Conservation (phyloP, 2,888 invertebrate genomes). For the Neuroscelio doddi region DNA sequence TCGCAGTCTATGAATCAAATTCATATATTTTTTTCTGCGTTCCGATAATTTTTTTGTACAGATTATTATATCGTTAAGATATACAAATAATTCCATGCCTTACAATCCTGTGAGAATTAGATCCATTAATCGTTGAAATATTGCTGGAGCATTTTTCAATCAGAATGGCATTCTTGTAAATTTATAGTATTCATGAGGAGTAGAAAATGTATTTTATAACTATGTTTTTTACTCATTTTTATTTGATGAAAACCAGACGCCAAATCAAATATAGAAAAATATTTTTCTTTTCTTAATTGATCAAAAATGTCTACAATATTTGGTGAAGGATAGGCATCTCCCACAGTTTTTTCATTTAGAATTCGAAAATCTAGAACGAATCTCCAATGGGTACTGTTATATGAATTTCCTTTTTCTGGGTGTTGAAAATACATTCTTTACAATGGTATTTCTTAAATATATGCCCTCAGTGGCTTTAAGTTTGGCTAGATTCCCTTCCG, state of each 20-base stretch:
- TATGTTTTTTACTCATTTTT: constrained; percentile 33
- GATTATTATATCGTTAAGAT: constrained; percentile 45
- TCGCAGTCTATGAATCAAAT: constrained; percentile 39
- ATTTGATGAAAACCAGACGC: constrained; percentile 57
- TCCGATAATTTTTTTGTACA: constrained; percentile 20
- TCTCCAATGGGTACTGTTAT: constrained; percentile 31
- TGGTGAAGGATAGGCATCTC: constrained; percentile 42
- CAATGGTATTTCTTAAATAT: too few relatives aligned
- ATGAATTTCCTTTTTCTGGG: constrained; percentile 39
- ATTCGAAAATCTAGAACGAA: constrained; percentile 30
- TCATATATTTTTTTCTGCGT: constrained; percentile 37
- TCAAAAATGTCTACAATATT: constrained; percentile 51
- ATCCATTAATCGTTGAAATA: too few relatives aligned
- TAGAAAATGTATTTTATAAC: constrained; percentile 46
- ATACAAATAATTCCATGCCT: too few relatives aligned
- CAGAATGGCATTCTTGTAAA: constrained; percentile 56
- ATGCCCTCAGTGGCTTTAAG: too few relatives aligned
- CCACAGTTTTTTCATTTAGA: constrained; percentile 36
- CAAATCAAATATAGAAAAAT: constrained; percentile 51
- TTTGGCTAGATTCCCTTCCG: too few relatives aligned
- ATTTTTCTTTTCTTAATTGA: constrained; percentile 44
- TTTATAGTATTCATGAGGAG: constrained; percentile 45
- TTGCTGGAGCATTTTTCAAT: constrained; percentile 55
- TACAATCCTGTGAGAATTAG: constrained; percentile 42
- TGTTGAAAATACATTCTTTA: too few relatives aligned